These are phyloP conservation scores for Drosophila ficusphila DNA, from an alignment of 1,140 invertebrate species.

Conservation along the genomic window DNA sequence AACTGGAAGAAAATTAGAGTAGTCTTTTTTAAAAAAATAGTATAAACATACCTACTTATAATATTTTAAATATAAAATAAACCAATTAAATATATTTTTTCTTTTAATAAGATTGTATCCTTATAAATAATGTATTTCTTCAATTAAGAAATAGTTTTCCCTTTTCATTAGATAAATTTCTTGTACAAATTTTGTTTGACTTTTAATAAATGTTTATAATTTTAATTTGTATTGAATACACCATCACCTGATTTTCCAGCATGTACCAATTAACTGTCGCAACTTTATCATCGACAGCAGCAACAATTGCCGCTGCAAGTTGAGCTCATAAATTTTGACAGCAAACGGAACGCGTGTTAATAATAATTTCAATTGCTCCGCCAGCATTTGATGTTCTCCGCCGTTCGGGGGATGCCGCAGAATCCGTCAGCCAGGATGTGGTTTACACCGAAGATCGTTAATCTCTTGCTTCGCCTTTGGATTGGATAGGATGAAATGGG, in stretches of 20 bases:
- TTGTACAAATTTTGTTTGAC: too few species aligned
- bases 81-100: too few species aligned
- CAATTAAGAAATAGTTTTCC: too few species aligned
- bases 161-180: too few species aligned
- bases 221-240: neutral
- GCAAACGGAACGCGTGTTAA: slow-evolving; percentile 69
- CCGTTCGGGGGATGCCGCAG: slow-evolving; percentile 4
- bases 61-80: too few species aligned
- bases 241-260: neutral
- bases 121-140: too few species aligned
- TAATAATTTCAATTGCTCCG: slow-evolving; percentile 58
- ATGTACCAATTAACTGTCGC: slow-evolving; percentile 43
- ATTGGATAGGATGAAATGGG: slow-evolving; percentile 3
- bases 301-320: slow-evolving; percentile 59
- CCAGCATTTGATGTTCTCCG: slow-evolving; percentile 54
- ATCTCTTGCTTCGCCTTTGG: slow-evolving; percentile 24
- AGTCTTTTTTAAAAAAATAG: too few species aligned
- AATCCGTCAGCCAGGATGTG: slow-evolving; percentile 63
- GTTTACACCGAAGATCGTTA: slow-evolving; percentile 61
- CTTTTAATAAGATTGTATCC: too few species aligned
- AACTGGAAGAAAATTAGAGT: neutral
- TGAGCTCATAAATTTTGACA: slow-evolving; percentile 76
- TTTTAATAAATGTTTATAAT: neutral
- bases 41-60: neutral
- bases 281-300: slow-evolving; percentile 35